Evolutionary conservation across 2,888 invertebrate species (phyloP).

Genomic region (Ennomos fuscantarius): DNA sequence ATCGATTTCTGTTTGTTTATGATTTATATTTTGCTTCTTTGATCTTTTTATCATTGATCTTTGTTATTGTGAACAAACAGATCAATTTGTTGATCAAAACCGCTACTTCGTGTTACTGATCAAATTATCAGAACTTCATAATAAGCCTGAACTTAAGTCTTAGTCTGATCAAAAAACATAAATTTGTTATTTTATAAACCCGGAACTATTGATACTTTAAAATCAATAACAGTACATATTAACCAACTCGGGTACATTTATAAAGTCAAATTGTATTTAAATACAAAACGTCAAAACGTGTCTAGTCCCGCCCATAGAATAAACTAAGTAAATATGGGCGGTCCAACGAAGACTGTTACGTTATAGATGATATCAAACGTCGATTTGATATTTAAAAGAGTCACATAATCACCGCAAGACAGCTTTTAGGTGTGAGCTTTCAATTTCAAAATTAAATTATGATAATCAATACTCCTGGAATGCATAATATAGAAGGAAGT

Average conservation of each 20-base stretch:
- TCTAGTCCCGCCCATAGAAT: conserved; percentile 48
- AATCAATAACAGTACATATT: neutral
- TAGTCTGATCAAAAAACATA: too few species aligned
- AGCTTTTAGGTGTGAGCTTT: conserved; percentile 3
- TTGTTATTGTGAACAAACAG: too few species aligned
- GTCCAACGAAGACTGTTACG: conserved; percentile 16
- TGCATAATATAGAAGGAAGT: too few species aligned
- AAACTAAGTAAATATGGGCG: conserved; percentile 45
- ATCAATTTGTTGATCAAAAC: too few species aligned
- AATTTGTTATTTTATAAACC: neutral
- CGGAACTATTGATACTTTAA: conserved; percentile 6
- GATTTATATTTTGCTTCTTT: too few species aligned
- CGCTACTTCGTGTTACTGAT: too few species aligned
- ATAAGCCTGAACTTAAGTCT: too few species aligned
- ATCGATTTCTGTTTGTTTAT: too few species aligned
- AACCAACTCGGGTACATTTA: conserved; percentile 20
- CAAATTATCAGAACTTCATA: too few species aligned
- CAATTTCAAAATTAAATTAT: too few species aligned
- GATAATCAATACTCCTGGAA: too few species aligned
- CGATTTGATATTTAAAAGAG: conserved; percentile 13
- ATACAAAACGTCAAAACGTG: conserved; percentile 47
- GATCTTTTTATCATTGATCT: too few species aligned
- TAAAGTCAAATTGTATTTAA: conserved; percentile 47
- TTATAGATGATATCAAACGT: conserved; percentile 24
- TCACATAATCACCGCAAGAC: conserved; percentile 11